A percentile compares a stretch with the other conserved stretches of the same genome.
Evolutionary conservation across 2,888 invertebrate species (phyloP).

Genomic region (Rutpela maculata): DNA sequence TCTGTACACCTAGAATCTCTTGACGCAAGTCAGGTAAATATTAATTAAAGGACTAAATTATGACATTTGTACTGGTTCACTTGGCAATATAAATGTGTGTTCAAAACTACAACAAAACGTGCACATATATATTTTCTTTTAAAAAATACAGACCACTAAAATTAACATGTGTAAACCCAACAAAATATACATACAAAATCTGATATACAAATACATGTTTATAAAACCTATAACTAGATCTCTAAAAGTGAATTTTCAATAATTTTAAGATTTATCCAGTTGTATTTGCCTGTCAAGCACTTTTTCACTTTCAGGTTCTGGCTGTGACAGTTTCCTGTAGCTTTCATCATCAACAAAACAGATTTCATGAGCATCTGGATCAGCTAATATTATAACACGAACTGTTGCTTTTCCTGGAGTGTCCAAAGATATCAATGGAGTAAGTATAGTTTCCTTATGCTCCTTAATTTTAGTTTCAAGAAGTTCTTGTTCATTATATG

Average conservation of each 20-base stretch:
- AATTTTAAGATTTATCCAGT: constrained; percentile 78
- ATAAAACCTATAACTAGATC: neutral
- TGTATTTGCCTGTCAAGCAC: constrained; percentile 86
- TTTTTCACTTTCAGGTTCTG: constrained; percentile 89
- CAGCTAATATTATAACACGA: constrained; percentile 95
- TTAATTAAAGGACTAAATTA: too few species aligned
- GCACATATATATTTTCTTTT: neutral
- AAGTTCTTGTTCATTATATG: constrained; percentile 83
- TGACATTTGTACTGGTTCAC: too few species aligned
- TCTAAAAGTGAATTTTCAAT: neutral
- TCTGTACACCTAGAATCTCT: too few species aligned
- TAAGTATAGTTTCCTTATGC: constrained; percentile 85
- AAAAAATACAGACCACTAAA: neutral
- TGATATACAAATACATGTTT: neutral
- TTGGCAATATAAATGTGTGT: too few species aligned
- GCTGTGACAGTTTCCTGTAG: constrained; percentile 89
- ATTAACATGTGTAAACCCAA: neutral
- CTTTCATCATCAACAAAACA: constrained; percentile 99
- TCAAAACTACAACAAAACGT: neutral
- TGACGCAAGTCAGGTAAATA: too few species aligned
- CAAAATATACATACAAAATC: neutral
- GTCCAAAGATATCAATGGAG: constrained; percentile 91
- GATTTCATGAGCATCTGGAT: constrained; percentile 98
- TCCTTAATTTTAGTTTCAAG: constrained; percentile 85
- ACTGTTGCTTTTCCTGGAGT: constrained; percentile 99